A percentile compares a stretch with the other conserved stretches of the same genome.
phyloP scores from a whole-genome alignment of 2,888 invertebrate genomes.

The Loripinus fragilis region DNA sequence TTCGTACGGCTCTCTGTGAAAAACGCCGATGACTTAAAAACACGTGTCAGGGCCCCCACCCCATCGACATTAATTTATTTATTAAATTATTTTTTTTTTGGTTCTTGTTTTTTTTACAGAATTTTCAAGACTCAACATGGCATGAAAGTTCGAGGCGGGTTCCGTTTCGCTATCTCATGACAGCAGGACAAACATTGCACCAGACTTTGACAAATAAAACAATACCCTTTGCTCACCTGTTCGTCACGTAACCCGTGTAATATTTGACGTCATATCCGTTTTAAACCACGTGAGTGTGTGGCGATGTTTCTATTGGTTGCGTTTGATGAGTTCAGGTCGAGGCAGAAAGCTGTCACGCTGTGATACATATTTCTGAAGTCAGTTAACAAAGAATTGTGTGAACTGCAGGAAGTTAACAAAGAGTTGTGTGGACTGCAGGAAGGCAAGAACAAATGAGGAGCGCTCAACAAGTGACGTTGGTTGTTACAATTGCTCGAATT shows the following conservation, averaged over 20 bases:
- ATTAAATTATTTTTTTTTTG: background rate
- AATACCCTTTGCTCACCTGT: slow-evolving; percentile 17
- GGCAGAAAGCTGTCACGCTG: background rate
- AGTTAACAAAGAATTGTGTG: no score
- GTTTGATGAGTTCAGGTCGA: background rate
- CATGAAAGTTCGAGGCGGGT: slow-evolving; percentile 12
- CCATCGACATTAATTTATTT: no score
- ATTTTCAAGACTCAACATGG: slow-evolving; percentile 66
- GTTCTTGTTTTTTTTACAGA: slow-evolving; percentile 63
- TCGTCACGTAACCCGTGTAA: background rate
- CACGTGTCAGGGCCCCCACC: no score
- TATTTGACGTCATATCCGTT: slow-evolving; percentile 10
- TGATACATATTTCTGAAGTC: background rate
- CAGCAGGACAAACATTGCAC: background rate
- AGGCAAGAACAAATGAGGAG: no score
- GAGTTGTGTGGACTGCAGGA: no score
- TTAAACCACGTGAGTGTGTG: background rate
- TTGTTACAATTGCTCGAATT: no score
- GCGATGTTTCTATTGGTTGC: slow-evolving; percentile 4
- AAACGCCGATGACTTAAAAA: no score
- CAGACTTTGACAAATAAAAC: background rate
- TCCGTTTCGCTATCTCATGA: background rate
- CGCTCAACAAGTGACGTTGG: no score
- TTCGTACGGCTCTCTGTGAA: no score
- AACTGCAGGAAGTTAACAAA: no score